Conservation (phyloP, 2,113 vertebrate species). For the Leuciscus idus region DNA sequence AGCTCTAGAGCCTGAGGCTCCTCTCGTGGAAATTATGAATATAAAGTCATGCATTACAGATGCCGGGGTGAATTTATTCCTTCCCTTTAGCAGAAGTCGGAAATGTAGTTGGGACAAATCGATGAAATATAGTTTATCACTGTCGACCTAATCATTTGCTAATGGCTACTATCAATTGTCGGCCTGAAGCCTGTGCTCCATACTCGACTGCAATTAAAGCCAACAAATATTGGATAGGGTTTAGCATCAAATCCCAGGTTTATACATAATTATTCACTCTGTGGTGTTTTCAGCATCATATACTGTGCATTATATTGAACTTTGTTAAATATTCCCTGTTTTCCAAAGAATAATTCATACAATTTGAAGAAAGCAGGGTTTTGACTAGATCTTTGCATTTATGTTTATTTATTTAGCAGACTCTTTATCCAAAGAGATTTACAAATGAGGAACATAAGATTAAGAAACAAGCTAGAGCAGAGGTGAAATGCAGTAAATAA, state of each 20-base stretch:
- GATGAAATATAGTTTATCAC: constrained; percentile 79
- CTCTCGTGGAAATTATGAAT: constrained; percentile 75
- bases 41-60: constrained; percentile 79
- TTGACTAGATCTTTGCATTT: not conserved
- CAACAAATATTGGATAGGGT: constrained; percentile 72
- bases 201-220: constrained; percentile 75
- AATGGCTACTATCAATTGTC: constrained; percentile 83
- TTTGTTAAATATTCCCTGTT: not conserved
- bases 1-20: constrained; percentile 64
- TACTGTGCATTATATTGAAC: constrained; percentile 63
- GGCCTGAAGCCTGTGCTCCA: constrained; percentile 66
- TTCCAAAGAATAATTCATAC: not conserved
- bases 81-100: constrained; percentile 74
- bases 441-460: not conserved
- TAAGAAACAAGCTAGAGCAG: not conserved
- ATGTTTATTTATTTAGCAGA: not conserved
- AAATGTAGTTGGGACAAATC: constrained; percentile 78
- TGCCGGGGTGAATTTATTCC: constrained; percentile 78
- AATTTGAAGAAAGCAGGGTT: not conserved
- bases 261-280: constrained; percentile 75
- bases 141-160: constrained; percentile 81
- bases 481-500: not conserved
- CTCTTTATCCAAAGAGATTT: not conserved
- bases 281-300: constrained; percentile 73
- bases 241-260: constrained; percentile 74